Percentiles rank a stretch among this genome's conserved stretches.
These are phyloP conservation scores for Thaumatotibia leucotreta DNA, from an alignment of 1,140 invertebrate species.

Conservation along the genomic window DNA sequence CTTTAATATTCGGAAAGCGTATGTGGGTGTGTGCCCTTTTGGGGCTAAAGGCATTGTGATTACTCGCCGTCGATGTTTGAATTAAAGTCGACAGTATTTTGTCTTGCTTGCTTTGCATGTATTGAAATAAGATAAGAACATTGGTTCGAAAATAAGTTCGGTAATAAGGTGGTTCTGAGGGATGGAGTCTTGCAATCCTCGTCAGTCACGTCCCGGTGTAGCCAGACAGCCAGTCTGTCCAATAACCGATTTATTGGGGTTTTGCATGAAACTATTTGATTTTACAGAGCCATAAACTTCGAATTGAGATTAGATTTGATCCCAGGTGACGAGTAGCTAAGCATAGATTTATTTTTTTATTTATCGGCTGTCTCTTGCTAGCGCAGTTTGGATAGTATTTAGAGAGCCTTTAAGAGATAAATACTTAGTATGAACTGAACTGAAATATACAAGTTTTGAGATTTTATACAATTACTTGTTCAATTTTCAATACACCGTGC, in stretches of 20 bases:
- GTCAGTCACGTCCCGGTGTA: neutral
- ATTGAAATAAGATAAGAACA: neutral
- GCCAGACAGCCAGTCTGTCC: constrained; percentile 3
- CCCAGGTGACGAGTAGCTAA: neutral
- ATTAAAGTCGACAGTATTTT: neutral
- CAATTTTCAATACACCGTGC: too few species aligned
- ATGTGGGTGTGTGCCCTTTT: neutral
- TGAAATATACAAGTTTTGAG: too few species aligned
- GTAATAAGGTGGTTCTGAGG: neutral
- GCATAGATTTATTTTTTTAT: neutral
- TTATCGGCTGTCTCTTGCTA: too few species aligned
- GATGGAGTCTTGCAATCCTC: neutral
- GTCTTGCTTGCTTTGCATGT: neutral
- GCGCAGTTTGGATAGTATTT: neutral
- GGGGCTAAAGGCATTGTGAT: neutral
- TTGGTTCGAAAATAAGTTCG: neutral
- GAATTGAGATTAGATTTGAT: neutral
- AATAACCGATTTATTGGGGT: constrained; percentile 3
- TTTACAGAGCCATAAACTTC: neutral
- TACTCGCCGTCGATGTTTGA: neutral
- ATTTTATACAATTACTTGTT: too few species aligned
- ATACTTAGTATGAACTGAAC: too few species aligned
- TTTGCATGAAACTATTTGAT: constrained; percentile 3
- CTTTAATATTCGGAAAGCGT: constrained; percentile 4
- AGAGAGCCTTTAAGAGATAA: too few species aligned